Conservation (phyloP, 2,113 vertebrate species). For the Amblyornis subalaris region DNA sequence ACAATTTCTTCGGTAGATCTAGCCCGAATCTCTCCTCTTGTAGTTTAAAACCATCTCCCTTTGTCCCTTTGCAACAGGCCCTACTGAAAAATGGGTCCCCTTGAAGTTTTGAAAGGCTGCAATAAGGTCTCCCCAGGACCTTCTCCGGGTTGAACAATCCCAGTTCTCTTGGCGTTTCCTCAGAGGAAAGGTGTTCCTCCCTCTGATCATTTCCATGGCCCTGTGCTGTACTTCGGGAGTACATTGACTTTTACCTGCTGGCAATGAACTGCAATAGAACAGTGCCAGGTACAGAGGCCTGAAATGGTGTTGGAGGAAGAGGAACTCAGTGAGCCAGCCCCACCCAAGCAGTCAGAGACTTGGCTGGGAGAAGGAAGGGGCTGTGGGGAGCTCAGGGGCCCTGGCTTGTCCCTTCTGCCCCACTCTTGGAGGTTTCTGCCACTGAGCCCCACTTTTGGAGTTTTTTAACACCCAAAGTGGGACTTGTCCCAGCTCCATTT, state of each 20-base stretch:
- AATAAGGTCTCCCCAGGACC: accelerated
- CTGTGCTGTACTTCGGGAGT: background rate
- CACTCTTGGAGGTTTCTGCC: background rate
- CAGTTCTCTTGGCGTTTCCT: background rate
- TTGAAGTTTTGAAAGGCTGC: background rate
- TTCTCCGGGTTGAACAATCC: background rate
- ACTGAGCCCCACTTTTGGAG: background rate
- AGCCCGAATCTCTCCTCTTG: background rate
- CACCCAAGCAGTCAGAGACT: background rate
- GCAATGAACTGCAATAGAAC: background rate
- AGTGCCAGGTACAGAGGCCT: background rate
- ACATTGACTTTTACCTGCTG: background rate
- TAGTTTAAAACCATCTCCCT: background rate
- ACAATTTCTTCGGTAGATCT: background rate
- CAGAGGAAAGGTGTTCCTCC: background rate
- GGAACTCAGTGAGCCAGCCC: background rate
- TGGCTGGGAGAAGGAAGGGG: background rate
- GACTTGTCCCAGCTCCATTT: background rate
- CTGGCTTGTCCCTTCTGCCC: background rate
- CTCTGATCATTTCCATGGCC: background rate
- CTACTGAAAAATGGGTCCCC: background rate
- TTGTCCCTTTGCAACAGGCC: background rate
- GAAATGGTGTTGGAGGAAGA: background rate
- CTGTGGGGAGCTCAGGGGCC: background rate
- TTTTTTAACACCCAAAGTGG: background rate